phyloP scores from a whole-genome alignment of 2,888 invertebrate genomes.

The Scotopteryx bipunctaria region DNA sequence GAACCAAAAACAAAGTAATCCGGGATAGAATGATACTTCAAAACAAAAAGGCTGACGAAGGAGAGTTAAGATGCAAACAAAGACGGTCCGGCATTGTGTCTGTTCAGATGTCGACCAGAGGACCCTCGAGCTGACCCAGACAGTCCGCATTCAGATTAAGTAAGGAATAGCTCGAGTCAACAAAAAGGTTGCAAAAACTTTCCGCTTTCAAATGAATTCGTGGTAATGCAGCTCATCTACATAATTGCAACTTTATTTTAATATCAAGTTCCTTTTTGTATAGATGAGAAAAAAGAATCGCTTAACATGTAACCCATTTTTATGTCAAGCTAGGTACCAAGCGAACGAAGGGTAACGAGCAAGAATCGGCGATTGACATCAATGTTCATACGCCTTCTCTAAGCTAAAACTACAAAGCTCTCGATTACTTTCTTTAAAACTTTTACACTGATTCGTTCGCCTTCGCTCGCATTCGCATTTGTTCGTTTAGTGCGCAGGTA shows the following conservation, averaged over 20 bases:
- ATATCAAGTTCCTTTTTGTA: constrained; percentile 17
- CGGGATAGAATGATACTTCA: neutral
- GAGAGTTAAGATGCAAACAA: constrained; percentile 22
- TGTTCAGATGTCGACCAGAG: constrained; percentile 6
- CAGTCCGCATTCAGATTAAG: constrained; percentile 14
- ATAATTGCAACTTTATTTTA: constrained; percentile 33
- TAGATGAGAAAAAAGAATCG: constrained; percentile 2
- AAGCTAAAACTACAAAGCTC: too few relatives aligned
- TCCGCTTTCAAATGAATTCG: constrained; percentile 26
- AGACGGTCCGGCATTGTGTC: constrained; percentile 17
- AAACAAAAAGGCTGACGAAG: constrained; percentile 7
- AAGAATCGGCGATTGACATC: too few relatives aligned
- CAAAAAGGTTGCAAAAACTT: constrained; percentile 35
- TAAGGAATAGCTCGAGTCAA: constrained; percentile 31
- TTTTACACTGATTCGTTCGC: too few relatives aligned
- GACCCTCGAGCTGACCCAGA: constrained; percentile 19
- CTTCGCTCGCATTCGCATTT: too few relatives aligned
- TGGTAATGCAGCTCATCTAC: constrained; percentile 32
- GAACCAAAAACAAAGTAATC: neutral
- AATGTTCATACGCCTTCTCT: too few relatives aligned
- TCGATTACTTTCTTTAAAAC: too few relatives aligned
- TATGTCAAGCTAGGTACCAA: too few relatives aligned
- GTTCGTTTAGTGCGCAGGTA: too few relatives aligned
- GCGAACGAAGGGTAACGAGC: too few relatives aligned
- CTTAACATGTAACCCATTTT: too few relatives aligned